These are phyloP conservation scores for Pectinophora gossypiella DNA, from an alignment of 1,140 invertebrate species.

Conservation along the genomic window DNA sequence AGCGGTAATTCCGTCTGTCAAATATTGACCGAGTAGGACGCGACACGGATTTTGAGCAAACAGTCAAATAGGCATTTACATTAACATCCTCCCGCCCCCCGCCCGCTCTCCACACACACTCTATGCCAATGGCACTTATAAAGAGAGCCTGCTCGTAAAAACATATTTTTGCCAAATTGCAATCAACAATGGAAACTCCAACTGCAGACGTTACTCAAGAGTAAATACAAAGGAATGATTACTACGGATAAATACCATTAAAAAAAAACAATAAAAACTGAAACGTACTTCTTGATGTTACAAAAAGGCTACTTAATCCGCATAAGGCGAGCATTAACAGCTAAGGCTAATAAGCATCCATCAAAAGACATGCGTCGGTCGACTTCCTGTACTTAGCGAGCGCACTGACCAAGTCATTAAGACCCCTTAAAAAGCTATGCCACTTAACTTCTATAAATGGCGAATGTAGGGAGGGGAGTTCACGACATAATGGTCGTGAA, in stretches of 20 bases:
- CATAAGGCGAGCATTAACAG: not conserved
- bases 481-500: constrained; percentile 12
- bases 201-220: not conserved
- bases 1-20: constrained; percentile 66
- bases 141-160: constrained; percentile 29
- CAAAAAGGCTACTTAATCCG: constrained; percentile 3
- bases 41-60: constrained; percentile 69
- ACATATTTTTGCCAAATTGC: constrained; percentile 22
- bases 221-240: too few relatives aligned
- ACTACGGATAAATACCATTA: too few relatives aligned
- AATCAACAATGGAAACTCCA: constrained; percentile 21
- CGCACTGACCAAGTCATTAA: not conserved
- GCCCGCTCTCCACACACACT: constrained; percentile 10
- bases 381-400: constrained; percentile 12
- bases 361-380: constrained; percentile 11
- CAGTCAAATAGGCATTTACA: constrained; percentile 67
- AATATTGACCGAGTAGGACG: constrained; percentile 68
- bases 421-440: not conserved
- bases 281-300: not conserved
- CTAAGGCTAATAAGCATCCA: not conserved
- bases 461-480: constrained; percentile 2
- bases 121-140: constrained; percentile 23
- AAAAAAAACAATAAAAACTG: too few relatives aligned
- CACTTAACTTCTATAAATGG: not conserved
- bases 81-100: constrained; percentile 35